A percentile compares a stretch with the other conserved stretches of the same genome.
These are phyloP conservation scores for Botrylloides violaceus DNA, from an alignment of 23 tunicate genomes.

Conservation along the genomic window DNA sequence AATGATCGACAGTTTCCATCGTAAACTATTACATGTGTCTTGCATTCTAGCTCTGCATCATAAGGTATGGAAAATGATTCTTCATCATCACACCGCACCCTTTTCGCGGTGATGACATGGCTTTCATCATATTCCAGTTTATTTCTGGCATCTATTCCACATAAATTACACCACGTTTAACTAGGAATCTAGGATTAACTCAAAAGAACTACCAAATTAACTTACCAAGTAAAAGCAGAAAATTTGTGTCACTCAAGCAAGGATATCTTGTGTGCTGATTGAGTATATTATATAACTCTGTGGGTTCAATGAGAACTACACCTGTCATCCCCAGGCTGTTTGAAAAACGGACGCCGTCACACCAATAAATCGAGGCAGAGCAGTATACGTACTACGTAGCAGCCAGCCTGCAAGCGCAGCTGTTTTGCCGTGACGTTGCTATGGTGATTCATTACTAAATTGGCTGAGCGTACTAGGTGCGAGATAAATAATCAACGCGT, in stretches of 20 bases:
- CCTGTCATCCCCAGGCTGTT: constrained; percentile 4
- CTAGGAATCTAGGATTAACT: too few species aligned
- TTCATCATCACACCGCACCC: constrained; percentile 32
- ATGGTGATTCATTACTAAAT: too few species aligned
- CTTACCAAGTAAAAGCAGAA: constrained; percentile 65
- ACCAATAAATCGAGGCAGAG: not conserved
- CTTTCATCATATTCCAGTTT: constrained; percentile 86
- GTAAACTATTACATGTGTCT: constrained; percentile 85
- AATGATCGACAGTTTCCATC: constrained; percentile 66
- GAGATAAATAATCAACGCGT: too few species aligned
- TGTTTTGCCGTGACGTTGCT: too few species aligned
- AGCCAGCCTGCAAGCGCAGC: too few species aligned
- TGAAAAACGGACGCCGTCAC: not conserved
- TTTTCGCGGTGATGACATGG: constrained; percentile 76
- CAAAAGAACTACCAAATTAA: not conserved
- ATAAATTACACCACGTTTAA: too few species aligned
- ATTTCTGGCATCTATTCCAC: constrained; percentile 55
- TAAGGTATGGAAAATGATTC: constrained; percentile 53
- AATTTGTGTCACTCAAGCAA: constrained; percentile 80
- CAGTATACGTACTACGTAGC: too few species aligned
- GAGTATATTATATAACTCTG: constrained; percentile 65
- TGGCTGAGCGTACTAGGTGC: too few species aligned
- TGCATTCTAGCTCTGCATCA: constrained; percentile 91
- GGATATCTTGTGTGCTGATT: constrained; percentile 82
- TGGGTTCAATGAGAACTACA: constrained; percentile 70